A percentile compares a stretch with the other conserved stretches of the same genome.
phyloP scores from a whole-genome alignment of 1,140 invertebrate species.

The Tetraneura akinire region DNA sequence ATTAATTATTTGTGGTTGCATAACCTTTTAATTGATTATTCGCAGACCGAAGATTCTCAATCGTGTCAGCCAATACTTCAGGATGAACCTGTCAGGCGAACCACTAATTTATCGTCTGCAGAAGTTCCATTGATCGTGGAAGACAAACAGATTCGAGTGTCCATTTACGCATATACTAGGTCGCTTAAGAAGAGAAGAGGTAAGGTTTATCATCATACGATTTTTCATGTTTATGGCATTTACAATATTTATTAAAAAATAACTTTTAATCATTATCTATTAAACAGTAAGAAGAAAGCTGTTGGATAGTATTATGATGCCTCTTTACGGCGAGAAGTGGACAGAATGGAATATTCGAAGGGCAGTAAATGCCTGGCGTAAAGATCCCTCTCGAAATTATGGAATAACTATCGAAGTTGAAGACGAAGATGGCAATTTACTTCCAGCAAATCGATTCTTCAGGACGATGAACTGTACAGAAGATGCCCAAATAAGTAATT shows the following conservation, averaged over 20 bases:
- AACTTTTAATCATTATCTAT: no score
- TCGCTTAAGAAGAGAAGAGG: constrained; percentile 23
- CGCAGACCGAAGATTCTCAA: constrained; percentile 17
- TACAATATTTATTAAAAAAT: no score
- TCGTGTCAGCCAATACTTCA: background rate
- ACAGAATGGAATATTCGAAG: constrained; percentile 59
- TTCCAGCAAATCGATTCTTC: constrained; percentile 63
- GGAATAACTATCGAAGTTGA: constrained; percentile 66
- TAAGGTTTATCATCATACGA: background rate
- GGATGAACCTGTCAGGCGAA: background rate
- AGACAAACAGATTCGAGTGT: constrained; percentile 36
- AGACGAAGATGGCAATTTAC: constrained; percentile 64
- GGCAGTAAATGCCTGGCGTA: constrained; percentile 58
- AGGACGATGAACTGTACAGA: constrained; percentile 58
- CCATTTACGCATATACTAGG: constrained; percentile 14
- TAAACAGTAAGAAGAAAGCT: constrained; percentile 64
- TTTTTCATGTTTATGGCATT: no score
- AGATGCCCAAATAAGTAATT: constrained; percentile 55
- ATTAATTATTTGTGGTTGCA: no score
- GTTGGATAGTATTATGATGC: constrained; percentile 63
- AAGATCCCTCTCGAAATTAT: constrained; percentile 61
- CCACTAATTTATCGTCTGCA: background rate
- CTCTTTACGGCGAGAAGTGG: constrained; percentile 58
- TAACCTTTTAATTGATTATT: background rate
- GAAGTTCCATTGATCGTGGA: background rate